Evolutionary conservation across 2,113 vertebrate genomes (phyloP).

Genomic region (Sylvietta virens): DNA sequence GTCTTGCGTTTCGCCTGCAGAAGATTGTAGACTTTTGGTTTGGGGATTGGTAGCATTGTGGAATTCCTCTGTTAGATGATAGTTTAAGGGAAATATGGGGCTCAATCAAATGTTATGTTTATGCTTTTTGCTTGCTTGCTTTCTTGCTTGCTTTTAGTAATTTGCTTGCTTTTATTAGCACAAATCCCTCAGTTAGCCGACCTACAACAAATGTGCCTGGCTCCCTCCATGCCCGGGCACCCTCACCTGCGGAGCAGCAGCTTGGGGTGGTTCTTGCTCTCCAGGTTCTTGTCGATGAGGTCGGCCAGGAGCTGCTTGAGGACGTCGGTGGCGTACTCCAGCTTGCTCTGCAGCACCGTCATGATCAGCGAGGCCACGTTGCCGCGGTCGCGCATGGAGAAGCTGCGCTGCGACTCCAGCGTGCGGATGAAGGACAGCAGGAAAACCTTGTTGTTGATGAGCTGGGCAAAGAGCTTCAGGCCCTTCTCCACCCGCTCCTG

Average conservation of each 20-base stretch:
- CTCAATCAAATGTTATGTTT: too few species aligned
- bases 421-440: conserved; percentile 96
- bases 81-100: too few species aligned
- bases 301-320: conserved; percentile 95
- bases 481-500: conserved; percentile 96
- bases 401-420: conserved; percentile 91
- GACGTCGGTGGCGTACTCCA: conserved; percentile 95
- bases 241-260: conserved; percentile 90
- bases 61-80: too few species aligned
- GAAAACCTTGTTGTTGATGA: conserved; percentile 98
- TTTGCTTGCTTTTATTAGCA: too few species aligned
- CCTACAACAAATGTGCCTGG: too few species aligned
- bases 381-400: conserved; percentile 96
- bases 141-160: too few species aligned
- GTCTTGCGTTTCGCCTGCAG: too few species aligned
- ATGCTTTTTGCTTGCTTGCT: too few species aligned
- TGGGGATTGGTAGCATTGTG: too few species aligned
- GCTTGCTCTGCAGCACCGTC: conserved; percentile 94
- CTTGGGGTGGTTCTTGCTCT: conserved; percentile 99
- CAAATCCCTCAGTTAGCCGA: too few species aligned
- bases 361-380: conserved; percentile 97
- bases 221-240: neutral
- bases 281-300: conserved; percentile 97
- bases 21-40: too few species aligned
- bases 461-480: conserved; percentile 93